These are phyloP conservation scores for Acipenser transmontanus DNA, from an alignment of 2,797 vertebrate species.

Conservation along the genomic window DNA sequence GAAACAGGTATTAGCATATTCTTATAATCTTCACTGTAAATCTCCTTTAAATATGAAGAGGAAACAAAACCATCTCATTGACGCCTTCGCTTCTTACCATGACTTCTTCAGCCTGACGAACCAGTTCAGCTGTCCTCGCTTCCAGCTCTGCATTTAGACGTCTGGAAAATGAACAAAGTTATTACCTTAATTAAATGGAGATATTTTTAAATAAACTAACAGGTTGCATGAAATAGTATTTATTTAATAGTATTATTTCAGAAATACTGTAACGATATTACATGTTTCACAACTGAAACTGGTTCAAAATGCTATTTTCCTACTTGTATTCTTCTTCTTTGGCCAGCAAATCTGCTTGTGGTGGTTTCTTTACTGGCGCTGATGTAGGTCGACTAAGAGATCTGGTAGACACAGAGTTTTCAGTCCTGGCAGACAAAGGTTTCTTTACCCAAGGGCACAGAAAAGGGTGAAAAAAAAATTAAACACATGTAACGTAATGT, in stretches of 20 bases:
- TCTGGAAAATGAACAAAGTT: slow-evolving; percentile 50
- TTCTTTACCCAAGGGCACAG: slow-evolving; percentile 34
- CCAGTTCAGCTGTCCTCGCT: slow-evolving; percentile 79
- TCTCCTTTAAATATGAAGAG: no score
- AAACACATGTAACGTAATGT: neutral
- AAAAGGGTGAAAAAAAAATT: neutral
- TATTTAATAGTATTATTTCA: no score
- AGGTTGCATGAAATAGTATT: no score
- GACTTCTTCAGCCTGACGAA: slow-evolving; percentile 77
- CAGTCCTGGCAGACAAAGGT: slow-evolving; percentile 24
- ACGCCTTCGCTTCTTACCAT: slow-evolving; percentile 60
- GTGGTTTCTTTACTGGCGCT: slow-evolving; percentile 27
- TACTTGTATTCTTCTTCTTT: slow-evolving; percentile 78
- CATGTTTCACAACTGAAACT: neutral
- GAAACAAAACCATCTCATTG: no score
- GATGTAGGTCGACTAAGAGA: slow-evolving; percentile 31
- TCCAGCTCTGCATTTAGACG: slow-evolving; percentile 83
- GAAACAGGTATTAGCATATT: no score
- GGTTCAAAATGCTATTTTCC: slow-evolving; percentile 14
- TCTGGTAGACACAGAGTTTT: slow-evolving; percentile 27
- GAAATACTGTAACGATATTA: slow-evolving; percentile 10
- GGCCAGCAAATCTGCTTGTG: slow-evolving; percentile 51
- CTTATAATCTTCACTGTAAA: no score
- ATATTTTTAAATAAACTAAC: slow-evolving; percentile 22
- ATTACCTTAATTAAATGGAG: neutral